phyloP scores from a whole-genome alignment of 2,113 vertebrate species.

The Stomatorhinus ivindoensis region DNA sequence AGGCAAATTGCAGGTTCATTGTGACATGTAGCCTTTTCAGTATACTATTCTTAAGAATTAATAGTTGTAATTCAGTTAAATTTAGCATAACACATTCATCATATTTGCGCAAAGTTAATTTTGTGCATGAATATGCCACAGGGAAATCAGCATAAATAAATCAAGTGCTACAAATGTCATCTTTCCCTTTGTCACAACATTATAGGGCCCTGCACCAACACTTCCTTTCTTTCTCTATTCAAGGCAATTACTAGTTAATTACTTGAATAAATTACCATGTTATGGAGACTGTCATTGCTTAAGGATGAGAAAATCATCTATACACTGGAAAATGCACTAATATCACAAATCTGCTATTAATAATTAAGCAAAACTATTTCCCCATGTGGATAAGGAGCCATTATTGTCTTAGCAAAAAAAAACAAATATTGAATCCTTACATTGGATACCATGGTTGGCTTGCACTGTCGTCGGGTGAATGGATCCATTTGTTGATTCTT shows the following conservation, averaged over 20 bases:
- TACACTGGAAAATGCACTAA: background rate
- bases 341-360: background rate
- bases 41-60: background rate
- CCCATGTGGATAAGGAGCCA: background rate
- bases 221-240: background rate
- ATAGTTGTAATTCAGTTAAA: background rate
- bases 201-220: background rate
- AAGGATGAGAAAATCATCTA: background rate
- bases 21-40: background rate
- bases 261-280: background rate
- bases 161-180: background rate
- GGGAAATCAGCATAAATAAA: background rate
- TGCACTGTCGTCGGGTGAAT: slow-evolving; percentile 93
- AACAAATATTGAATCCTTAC: slow-evolving; percentile 60
- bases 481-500: slow-evolving; percentile 98
- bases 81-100: background rate
- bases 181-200: background rate
- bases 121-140: background rate
- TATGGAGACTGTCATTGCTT: background rate
- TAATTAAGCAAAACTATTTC: background rate
- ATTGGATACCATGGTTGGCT: slow-evolving; percentile 98
- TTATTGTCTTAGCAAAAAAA: background rate
- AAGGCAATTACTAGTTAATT: background rate
- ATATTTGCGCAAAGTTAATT: background rate
- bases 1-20: background rate